Percentiles rank a stretch among this genome's conserved stretches.
Evolutionary conservation across 1,140 invertebrate genomes (phyloP).

Genomic region (Drosophila mauritiana): DNA sequence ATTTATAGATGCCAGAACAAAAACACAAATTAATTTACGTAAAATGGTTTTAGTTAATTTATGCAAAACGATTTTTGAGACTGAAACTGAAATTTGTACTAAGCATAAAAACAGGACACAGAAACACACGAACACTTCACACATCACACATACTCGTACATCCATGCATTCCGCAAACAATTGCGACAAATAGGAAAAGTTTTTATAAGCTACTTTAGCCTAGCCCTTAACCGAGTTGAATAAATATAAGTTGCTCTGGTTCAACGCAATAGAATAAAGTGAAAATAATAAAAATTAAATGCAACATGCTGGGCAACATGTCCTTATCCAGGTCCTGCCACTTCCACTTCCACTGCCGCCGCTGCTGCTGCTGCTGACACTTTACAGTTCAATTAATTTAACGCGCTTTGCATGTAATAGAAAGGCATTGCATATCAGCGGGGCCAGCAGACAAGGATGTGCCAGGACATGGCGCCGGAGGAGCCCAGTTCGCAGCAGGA

Average conservation of each 20-base stretch:
- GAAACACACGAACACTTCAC: conserved; percentile 31
- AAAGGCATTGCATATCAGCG: conserved; percentile 64
- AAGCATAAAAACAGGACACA: conserved; percentile 62
- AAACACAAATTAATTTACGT: conserved; percentile 48
- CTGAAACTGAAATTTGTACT: conserved; percentile 81
- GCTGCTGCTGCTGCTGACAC: conserved; percentile 50
- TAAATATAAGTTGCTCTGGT: conserved; percentile 65
- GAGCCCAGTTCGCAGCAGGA: conserved; percentile 54
- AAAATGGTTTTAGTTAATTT: conserved; percentile 72
- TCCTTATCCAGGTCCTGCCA: conserved; percentile 8
- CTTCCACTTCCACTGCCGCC: conserved; percentile 7
- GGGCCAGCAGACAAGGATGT: conserved; percentile 33
- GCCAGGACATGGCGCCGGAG: conserved; percentile 17
- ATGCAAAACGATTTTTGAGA: conserved; percentile 80
- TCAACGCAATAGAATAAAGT: conserved; percentile 69
- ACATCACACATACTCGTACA: conserved; percentile 19
- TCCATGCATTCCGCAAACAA: conserved; percentile 40
- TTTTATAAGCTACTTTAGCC: conserved; percentile 43
- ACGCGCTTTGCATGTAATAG: conserved; percentile 74
- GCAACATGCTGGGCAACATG: conserved; percentile 55
- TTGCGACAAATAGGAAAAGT: conserved; percentile 23
- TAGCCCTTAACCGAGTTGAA: conserved; percentile 34
- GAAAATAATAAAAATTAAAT: conserved; percentile 72
- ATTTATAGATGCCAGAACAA: conserved; percentile 27
- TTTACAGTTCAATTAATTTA: conserved; percentile 81